phyloP scores from a whole-genome alignment of 1,140 invertebrate species.

The Brachystomella parvula region DNA sequence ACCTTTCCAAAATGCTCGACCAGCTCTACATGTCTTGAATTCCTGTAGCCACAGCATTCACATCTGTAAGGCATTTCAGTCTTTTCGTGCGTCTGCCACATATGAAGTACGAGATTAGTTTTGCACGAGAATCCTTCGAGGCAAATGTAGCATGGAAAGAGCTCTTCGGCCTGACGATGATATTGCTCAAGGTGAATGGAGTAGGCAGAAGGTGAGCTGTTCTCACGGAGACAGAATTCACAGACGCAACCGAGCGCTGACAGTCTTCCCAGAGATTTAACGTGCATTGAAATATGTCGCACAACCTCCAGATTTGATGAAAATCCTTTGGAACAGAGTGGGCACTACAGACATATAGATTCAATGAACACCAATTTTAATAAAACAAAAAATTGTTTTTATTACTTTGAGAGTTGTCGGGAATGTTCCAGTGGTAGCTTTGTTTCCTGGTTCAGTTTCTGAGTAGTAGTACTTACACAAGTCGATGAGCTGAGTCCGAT shows the following conservation, averaged over 20 bases:
- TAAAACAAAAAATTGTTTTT: background rate
- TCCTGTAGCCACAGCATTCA: slow-evolving; percentile 60
- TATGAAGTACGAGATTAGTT: slow-evolving; percentile 55
- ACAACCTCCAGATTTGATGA: slow-evolving; percentile 56
- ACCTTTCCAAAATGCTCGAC: slow-evolving; percentile 55
- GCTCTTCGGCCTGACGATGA: background rate
- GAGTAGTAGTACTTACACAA: slow-evolving; percentile 11
- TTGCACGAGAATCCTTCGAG: slow-evolving; percentile 37
- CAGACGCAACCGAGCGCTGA: slow-evolving; percentile 18
- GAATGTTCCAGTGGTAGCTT: background rate
- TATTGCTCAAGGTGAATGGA: slow-evolving; percentile 32
- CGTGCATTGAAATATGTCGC: slow-evolving; percentile 61
- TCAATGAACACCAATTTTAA: slow-evolving; percentile 15
- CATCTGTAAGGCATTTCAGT: slow-evolving; percentile 72
- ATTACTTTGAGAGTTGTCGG: slow-evolving; percentile 8
- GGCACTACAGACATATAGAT: slow-evolving; percentile 45
- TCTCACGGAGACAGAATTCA: slow-evolving; percentile 40
- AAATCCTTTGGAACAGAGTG: slow-evolving; percentile 51
- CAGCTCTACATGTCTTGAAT: slow-evolving; percentile 61
- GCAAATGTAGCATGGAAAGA: slow-evolving; percentile 41
- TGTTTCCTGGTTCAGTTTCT: background rate
- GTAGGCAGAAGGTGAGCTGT: slow-evolving; percentile 29
- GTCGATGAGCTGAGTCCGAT: background rate
- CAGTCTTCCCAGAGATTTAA: slow-evolving; percentile 12
- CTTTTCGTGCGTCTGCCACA: slow-evolving; percentile 63